Percentiles rank a stretch among this genome's conserved stretches.
Conservation (phyloP, 2,113 vertebrate genomes). For the Vulpes vulpes region DNA sequence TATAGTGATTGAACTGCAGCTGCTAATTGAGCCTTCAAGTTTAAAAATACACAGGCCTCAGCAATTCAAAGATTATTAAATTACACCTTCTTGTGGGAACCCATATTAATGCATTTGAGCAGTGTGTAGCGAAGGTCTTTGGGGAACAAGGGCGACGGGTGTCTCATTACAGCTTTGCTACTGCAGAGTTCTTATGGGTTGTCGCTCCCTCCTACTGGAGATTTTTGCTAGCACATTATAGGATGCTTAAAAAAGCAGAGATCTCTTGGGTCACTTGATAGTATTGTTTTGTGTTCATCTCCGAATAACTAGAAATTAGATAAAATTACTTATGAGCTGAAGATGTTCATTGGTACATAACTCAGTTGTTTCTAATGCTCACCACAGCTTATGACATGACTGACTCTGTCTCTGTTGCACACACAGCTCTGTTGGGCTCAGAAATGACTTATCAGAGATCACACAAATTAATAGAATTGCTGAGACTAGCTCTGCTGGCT, state of each 20-base stretch:
- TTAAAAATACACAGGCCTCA: constrained; percentile 82
- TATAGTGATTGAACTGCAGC: constrained; percentile 75
- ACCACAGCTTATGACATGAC: neutral
- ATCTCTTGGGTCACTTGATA: neutral
- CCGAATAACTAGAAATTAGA: neutral
- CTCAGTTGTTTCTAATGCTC: neutral
- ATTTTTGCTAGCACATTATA: neutral
- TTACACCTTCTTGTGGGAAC: constrained; percentile 84
- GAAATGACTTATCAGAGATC: neutral
- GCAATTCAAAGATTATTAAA: constrained; percentile 82
- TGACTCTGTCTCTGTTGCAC: neutral
- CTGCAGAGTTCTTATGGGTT: neutral
- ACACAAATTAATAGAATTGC: neutral
- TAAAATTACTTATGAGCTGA: neutral
- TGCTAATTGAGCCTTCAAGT: constrained; percentile 81
- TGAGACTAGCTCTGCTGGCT: neutral
- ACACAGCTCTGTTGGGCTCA: neutral
- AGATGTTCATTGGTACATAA: neutral
- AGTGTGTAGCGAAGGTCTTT: neutral
- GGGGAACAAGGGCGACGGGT: neutral
- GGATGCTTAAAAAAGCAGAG: neutral
- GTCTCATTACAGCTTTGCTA: constrained; percentile 44
- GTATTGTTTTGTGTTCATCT: neutral
- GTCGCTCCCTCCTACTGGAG: neutral
- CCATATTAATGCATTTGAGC: constrained; percentile 69